phyloP scores from a whole-genome alignment of 2,888 invertebrate genomes.

The Erynnis tages region DNA sequence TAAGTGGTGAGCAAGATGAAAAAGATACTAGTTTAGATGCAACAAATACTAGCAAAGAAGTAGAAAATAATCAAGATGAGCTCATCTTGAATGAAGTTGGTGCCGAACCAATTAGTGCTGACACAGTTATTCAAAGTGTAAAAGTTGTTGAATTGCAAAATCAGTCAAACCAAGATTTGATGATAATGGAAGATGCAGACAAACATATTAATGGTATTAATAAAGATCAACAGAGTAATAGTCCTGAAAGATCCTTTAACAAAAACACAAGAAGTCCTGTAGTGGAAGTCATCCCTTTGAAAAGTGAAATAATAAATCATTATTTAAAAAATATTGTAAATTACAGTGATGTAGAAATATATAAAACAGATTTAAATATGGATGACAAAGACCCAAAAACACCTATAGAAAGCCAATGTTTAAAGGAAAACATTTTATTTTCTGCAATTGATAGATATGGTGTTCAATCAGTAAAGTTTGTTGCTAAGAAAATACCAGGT shows the following conservation, averaged over 20 bases:
- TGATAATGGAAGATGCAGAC: too few species aligned
- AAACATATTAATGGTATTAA: not conserved
- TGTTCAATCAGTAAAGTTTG: constrained; percentile 36
- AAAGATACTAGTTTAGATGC: too few species aligned
- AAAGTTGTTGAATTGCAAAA: not conserved
- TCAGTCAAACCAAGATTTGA: not conserved
- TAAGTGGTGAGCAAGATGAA: too few species aligned
- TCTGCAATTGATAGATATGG: constrained; percentile 58
- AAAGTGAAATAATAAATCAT: not conserved
- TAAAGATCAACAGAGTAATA: not conserved
- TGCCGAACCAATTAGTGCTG: not conserved
- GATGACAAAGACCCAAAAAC: not conserved
- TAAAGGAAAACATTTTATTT: constrained; percentile 54
- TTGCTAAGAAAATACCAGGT: constrained; percentile 52
- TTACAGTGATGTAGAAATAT: constrained; percentile 47
- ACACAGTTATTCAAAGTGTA: not conserved
- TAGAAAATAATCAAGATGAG: too few species aligned
- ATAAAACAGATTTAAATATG: constrained; percentile 29
- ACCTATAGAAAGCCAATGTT: constrained; percentile 17
- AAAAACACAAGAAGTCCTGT: not conserved
- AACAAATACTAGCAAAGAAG: too few species aligned
- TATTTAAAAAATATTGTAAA: constrained; percentile 26
- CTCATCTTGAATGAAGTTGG: too few species aligned
- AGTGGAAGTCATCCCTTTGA: not conserved
- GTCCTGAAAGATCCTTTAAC: not conserved